These are phyloP conservation scores for Sepioteuthis lessoniana DNA, from an alignment of 2,888 invertebrate genomes.

Conservation along the genomic window DNA sequence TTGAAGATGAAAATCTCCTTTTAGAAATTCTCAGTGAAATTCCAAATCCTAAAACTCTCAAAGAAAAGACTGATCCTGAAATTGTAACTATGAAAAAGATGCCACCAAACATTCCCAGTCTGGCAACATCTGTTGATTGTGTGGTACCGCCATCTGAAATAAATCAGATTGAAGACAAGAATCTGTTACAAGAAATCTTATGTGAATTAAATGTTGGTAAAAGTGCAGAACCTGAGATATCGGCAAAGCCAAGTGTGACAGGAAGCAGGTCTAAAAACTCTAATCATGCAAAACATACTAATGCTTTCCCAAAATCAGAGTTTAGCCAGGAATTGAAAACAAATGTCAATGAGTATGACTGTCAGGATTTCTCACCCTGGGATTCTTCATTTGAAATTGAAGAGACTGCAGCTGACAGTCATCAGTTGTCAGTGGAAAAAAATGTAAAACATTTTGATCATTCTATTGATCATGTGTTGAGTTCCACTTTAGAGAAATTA, in stretches of 20 bases:
- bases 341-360: not conserved
- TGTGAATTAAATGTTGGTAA: not conserved
- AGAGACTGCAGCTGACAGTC: not conserved
- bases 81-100: not conserved
- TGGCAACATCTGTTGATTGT: not conserved
- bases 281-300: not conserved
- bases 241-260: not conserved
- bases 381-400: conserved; percentile 40
- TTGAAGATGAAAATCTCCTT: not conserved
- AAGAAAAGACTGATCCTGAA: not conserved
- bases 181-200: not conserved
- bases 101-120: not conserved
- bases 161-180: not conserved
- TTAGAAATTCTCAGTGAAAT: not conserved
- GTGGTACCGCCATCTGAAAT: not conserved
- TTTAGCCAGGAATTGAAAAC: not conserved
- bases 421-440: not conserved
- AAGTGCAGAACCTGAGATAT: not conserved
- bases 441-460: not conserved
- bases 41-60: not conserved
- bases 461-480: not conserved
- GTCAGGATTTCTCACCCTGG: not conserved
- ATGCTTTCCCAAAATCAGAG: not conserved
- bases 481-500: not conserved
- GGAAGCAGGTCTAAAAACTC: not conserved